Conservation (phyloP, 2,797 vertebrate species). For the Epinephelus malabaricus region DNA sequence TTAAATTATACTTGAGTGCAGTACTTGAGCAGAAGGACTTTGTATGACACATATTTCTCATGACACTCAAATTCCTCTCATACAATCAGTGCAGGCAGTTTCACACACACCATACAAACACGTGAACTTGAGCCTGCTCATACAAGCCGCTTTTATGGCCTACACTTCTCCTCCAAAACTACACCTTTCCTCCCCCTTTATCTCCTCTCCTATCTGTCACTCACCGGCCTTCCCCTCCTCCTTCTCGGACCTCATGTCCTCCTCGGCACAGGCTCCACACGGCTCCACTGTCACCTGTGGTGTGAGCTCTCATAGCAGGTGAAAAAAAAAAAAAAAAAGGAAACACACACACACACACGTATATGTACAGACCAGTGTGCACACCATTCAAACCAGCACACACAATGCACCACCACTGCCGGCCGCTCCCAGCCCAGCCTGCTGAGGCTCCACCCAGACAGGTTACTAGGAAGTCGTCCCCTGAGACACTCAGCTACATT, state of each 20-base stretch:
- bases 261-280: conserved; percentile 72
- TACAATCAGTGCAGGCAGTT: conserved; percentile 11
- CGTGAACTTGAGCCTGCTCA: conserved; percentile 25
- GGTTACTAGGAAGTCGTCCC: conserved; percentile 78
- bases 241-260: conserved; percentile 85
- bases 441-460: conserved; percentile 79
- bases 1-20: too few relatives aligned
- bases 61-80: conserved; percentile 43
- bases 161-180: conserved; percentile 1
- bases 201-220: conserved; percentile 52
- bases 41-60: neutral
- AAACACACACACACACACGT: conserved; percentile 11
- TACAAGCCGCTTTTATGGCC: conserved; percentile 1
- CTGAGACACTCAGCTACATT: conserved; percentile 45
- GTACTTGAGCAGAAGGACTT: too few relatives aligned
- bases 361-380: conserved; percentile 28
- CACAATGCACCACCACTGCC: conserved; percentile 36
- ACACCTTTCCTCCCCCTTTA: conserved; percentile 10
- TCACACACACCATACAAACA: neutral
- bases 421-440: conserved; percentile 68
- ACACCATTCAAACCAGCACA: conserved; percentile 63
- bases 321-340: conserved; percentile 36
- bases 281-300: conserved; percentile 81
- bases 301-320: conserved; percentile 82
- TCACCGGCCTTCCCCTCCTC: conserved; percentile 85